Evolutionary conservation across 2,888 invertebrate species (phyloP).

Genomic region (Rhodophaea formosa): DNA sequence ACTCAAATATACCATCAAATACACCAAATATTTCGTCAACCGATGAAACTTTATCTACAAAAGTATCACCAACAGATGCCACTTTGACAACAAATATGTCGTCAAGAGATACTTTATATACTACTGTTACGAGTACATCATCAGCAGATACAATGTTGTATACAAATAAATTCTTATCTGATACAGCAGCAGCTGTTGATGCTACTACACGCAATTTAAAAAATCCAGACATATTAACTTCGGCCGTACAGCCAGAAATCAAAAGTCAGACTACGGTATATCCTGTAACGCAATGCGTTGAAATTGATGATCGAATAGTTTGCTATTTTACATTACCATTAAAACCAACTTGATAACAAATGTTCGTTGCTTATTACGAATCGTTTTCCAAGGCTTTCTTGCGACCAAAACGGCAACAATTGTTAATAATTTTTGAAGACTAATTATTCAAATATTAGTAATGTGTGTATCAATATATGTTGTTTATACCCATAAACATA

Average conservation of each 20-base stretch:
- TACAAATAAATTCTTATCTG: background rate
- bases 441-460: too few relatives aligned
- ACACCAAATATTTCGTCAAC: background rate
- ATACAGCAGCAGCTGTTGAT: background rate
- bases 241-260: background rate
- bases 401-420: too few relatives aligned
- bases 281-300: slow-evolving; percentile 39
- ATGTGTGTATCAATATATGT: too few relatives aligned
- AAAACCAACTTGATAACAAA: slow-evolving; percentile 12
- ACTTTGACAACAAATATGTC: background rate
- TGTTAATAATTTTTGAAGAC: too few relatives aligned
- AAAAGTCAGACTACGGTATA: background rate
- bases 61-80: background rate
- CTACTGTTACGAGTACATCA: too few relatives aligned
- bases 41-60: background rate
- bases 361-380: too few relatives aligned
- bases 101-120: too few relatives aligned
- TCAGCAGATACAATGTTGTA: too few relatives aligned
- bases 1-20: background rate
- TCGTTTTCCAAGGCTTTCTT: too few relatives aligned
- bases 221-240: background rate
- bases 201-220: background rate
- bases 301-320: slow-evolving; percentile 48
- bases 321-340: slow-evolving; percentile 39
- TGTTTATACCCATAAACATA: too few relatives aligned